Evolutionary conservation across 2,797 vertebrate genomes (phyloP).

Genomic region (Lateolabrax maculatus): DNA sequence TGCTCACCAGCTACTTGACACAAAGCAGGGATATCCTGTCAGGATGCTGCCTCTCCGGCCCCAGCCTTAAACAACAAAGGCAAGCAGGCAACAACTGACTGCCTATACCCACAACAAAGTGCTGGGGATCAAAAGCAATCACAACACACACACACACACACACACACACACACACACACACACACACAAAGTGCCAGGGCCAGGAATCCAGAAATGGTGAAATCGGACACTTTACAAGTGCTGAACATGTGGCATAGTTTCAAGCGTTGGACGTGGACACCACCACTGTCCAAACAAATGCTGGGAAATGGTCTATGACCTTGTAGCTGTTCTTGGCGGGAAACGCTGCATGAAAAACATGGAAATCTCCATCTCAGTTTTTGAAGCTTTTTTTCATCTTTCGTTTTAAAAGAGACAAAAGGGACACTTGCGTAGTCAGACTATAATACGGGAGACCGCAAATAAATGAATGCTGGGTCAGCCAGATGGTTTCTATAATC

Average conservation of each 20-base stretch:
- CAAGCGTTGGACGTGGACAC: constrained; percentile 15
- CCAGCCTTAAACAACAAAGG: constrained; percentile 56
- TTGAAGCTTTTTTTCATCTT: constrained; percentile 18
- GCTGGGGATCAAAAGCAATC: constrained; percentile 38
- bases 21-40: constrained; percentile 75
- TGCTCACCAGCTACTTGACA: constrained; percentile 63
- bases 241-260: constrained; percentile 24
- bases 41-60: constrained; percentile 53
- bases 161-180: neutral
- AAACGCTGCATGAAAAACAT: constrained; percentile 31
- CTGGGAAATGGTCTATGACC: constrained; percentile 42
- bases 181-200: constrained; percentile 1
- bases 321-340: constrained; percentile 35
- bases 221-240: constrained; percentile 12
- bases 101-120: constrained; percentile 49
- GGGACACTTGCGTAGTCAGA: constrained; percentile 52
- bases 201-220: constrained; percentile 29
- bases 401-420: constrained; percentile 57
- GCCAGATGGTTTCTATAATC: constrained; percentile 79
- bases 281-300: constrained; percentile 27
- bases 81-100: constrained; percentile 63
- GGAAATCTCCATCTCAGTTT: constrained; percentile 14
- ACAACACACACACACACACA: constrained; percentile 10
- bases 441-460: constrained; percentile 62
- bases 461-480: constrained; percentile 70